Conservation (phyloP, 2,113 vertebrate genomes). For the Oxyruncus cristatus region DNA sequence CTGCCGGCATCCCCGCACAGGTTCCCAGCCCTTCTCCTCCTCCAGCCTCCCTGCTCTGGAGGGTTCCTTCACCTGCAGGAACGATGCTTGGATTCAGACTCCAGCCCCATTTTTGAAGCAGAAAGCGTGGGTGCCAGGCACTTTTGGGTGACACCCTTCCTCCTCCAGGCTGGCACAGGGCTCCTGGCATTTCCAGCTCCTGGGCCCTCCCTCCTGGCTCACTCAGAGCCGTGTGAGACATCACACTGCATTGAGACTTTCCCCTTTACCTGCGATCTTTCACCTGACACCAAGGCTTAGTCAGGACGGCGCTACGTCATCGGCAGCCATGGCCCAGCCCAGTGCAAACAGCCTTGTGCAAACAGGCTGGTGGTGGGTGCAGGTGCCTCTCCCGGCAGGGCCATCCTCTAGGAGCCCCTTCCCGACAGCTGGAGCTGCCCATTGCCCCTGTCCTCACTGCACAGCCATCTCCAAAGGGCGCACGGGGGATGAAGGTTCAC, state of each 20-base stretch:
- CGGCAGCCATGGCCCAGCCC: not conserved
- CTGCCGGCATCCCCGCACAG: rapidly evolving
- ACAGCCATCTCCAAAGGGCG: not conserved
- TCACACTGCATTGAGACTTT: not conserved
- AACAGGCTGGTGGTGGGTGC: not conserved
- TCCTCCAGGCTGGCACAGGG: not conserved
- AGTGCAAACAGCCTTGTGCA: slow-evolving; percentile 16
- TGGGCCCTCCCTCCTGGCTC: not conserved
- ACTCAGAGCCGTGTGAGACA: not conserved
- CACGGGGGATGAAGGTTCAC: rapidly evolving
- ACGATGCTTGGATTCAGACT: not conserved
- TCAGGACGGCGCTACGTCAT: not conserved
- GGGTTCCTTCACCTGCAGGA: not conserved
- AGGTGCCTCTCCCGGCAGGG: not conserved
- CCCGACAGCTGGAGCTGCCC: rapidly evolving
- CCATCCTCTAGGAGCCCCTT: not conserved
- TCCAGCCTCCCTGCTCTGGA: not conserved
- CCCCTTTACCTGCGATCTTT: not conserved
- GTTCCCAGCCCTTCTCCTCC: not conserved
- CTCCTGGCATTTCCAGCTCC: not conserved
- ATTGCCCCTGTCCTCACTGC: rapidly evolving
- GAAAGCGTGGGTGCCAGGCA: not conserved
- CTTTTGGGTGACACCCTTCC: not conserved
- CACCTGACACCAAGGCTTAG: not conserved
- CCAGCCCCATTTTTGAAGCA: not conserved